Evolutionary conservation across 2,797 vertebrate genomes (phyloP).

Genomic region (Nasua narica): DNA sequence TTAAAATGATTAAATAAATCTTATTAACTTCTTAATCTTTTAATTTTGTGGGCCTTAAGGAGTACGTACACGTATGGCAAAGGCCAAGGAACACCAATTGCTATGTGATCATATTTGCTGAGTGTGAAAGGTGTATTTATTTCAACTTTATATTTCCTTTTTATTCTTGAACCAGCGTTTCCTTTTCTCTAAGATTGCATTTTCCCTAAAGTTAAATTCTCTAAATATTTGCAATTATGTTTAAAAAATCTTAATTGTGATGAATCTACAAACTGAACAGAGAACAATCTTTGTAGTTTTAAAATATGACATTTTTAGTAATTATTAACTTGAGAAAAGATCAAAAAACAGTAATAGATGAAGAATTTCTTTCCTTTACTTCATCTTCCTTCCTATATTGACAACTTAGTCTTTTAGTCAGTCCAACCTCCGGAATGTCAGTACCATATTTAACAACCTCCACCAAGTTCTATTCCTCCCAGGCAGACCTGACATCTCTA

Average conservation of each 20-base stretch:
- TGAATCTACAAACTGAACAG: background rate
- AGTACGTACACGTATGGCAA: background rate
- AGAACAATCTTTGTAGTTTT: background rate
- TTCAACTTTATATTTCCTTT: background rate
- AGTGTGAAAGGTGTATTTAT: background rate
- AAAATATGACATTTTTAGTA: background rate
- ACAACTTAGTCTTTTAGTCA: background rate
- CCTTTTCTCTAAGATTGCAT: background rate
- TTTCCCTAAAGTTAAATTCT: background rate
- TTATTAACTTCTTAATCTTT: background rate
- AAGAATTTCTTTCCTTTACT: background rate
- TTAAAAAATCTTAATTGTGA: background rate
- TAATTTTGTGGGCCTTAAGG: background rate
- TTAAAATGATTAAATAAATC: background rate
- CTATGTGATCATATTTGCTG: background rate
- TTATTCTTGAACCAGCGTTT: background rate
- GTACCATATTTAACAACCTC: rapidly evolving
- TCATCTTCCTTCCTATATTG: background rate
- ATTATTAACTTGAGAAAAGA: background rate
- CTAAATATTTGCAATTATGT: background rate
- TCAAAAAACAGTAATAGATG: background rate
- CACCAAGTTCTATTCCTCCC: background rate
- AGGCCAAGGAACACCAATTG: background rate
- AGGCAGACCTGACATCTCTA: background rate
- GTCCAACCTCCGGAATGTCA: background rate